Evolutionary conservation across 2,888 invertebrate species (phyloP), one percentile per base, ranked within the genome.

Genomic region (Troilus luridus): DNA sequence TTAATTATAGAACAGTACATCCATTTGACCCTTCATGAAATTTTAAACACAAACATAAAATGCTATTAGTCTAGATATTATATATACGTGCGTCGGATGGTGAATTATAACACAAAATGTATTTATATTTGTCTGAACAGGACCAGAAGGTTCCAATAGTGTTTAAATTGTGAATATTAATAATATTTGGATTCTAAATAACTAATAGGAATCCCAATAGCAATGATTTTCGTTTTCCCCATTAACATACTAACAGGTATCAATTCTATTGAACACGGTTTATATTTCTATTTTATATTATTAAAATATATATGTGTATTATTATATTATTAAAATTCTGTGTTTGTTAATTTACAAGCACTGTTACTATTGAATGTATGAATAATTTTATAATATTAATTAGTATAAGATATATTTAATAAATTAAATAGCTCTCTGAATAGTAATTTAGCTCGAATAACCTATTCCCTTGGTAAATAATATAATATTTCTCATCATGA

Each of bases 81-180:
- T 41, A 77, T 7, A 72, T 27, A 24, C 0, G 17, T 27, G 41
- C 6, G 17, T 9, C 72, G 5, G 3, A 67, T 24, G 11, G 27
- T 77, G 27, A 77, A 77, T 77, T 77, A 77, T 77, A 41, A 17
- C 17, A 77, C 41, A 77, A 41, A 6, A 19, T 14, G 41, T 27
- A 19, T 77, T 77, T 77, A 27, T 77, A 27, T 77, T 72, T 72
- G 72, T 72, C 27, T 72, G 72, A 72, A 27, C 72, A 72, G 72
- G 41, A 8, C 27, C 72, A 72, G 27, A 72, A 27, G 72, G 41
- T 27, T 27, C 17, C 27, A 27, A 72, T 72, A 72, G 27, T 72
- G 41, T 72, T 72, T 72, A 72, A 72, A 72, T 72, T 72, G 27
- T 41, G 72, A 72, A 27, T 27, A 72, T 72, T 72, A 72, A 72